These are phyloP conservation scores for Venustoraphidia nigricollis DNA, from an alignment of 2,888 invertebrate species.

Conservation along the genomic window DNA sequence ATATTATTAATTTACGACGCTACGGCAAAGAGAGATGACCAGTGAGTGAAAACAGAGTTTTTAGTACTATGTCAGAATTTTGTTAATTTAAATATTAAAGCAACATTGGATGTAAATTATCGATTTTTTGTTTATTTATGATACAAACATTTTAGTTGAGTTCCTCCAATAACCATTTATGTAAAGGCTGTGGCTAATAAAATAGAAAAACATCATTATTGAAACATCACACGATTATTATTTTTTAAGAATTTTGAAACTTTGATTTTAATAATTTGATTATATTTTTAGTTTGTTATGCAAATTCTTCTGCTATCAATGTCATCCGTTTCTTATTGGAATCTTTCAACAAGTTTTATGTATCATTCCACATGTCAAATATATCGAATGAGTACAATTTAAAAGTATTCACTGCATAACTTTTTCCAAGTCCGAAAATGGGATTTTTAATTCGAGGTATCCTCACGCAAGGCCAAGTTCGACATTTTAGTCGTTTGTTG, in stretches of 20 bases:
- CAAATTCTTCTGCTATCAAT: background rate
- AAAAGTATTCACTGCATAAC: background rate
- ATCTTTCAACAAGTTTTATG: background rate
- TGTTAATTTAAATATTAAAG: too few relatives aligned
- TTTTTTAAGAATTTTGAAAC: background rate
- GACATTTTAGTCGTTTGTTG: conserved; percentile 22
- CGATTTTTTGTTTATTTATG: too few relatives aligned
- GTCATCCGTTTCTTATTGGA: background rate
- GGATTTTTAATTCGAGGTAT: conserved; percentile 4
- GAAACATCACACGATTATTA: background rate
- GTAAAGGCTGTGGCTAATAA: background rate
- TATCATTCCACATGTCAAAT: background rate
- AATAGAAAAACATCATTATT: background rate
- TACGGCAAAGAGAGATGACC: too few relatives aligned
- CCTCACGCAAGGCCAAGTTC: conserved; percentile 18
- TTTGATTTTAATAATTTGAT: background rate
- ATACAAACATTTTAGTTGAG: too few relatives aligned
- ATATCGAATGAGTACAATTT: background rate
- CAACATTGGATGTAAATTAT: too few relatives aligned
- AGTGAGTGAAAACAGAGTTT: too few relatives aligned
- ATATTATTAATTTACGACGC: too few relatives aligned
- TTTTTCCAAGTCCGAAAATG: background rate
- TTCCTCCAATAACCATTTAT: too few relatives aligned
- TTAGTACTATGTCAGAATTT: too few relatives aligned
- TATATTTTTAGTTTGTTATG: background rate